Conservation (phyloP, 2,113 vertebrate genomes). For the Pao palembangensis region DNA sequence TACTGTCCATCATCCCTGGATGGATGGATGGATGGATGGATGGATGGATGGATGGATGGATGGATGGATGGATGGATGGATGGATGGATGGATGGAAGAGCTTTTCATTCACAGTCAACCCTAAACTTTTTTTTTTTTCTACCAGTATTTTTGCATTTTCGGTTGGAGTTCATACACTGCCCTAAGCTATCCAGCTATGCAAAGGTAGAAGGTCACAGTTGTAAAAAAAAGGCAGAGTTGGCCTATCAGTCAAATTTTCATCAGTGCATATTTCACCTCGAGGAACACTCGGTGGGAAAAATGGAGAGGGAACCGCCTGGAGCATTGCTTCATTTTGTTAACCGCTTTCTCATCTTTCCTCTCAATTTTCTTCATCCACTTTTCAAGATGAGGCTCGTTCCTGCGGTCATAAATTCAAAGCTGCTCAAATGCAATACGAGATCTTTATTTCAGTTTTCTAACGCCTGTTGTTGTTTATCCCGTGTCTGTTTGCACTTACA, state of each 20-base stretch:
- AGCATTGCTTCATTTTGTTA: slow-evolving; percentile 22
- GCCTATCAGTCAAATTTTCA: slow-evolving; percentile 36
- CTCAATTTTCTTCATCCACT: slow-evolving; percentile 1
- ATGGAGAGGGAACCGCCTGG: slow-evolving; percentile 17
- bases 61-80: too few species aligned
- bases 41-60: too few species aligned
- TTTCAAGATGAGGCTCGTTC: slow-evolving; percentile 3
- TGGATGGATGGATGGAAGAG: too few species aligned
- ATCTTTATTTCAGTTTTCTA: too few species aligned
- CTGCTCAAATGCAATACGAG: too few species aligned
- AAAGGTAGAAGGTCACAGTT: slow-evolving; percentile 46
- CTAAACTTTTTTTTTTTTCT: slow-evolving; percentile 7
- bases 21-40: too few species aligned
- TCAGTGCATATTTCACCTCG: slow-evolving; percentile 34
- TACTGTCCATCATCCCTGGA: too few species aligned
- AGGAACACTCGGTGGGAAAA: slow-evolving; percentile 40
- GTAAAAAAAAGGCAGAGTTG: slow-evolving; percentile 46
- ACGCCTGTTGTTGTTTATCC: too few species aligned
- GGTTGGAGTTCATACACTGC: slow-evolving; percentile 35
- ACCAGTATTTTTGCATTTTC: slow-evolving; percentile 32
- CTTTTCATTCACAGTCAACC: too few species aligned
- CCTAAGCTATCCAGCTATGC: slow-evolving; percentile 10
- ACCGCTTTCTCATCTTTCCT: not conserved
- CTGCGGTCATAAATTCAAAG: not conserved
- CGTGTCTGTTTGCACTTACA: slow-evolving; percentile 1